Conservation (phyloP, 2,113 vertebrate species). For the Trinectes maculatus region DNA sequence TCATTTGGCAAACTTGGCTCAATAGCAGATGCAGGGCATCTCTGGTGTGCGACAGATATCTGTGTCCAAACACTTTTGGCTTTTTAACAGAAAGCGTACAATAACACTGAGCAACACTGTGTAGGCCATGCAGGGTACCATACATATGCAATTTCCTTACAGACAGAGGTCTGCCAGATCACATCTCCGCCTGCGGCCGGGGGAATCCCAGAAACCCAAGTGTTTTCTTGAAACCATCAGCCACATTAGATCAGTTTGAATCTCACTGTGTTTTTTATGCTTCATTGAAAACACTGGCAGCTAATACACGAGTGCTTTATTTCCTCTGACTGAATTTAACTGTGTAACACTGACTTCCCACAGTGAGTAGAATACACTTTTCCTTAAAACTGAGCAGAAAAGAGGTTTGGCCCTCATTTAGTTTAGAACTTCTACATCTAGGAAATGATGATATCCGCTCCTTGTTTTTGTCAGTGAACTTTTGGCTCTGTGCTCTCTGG, state of each 20-base stretch:
- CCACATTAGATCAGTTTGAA: constrained; percentile 37
- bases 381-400: neutral
- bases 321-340: constrained; percentile 10
- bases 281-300: constrained; percentile 8
- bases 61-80: constrained; percentile 19
- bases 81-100: constrained; percentile 20
- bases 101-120: constrained; percentile 25
- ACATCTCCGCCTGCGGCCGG: constrained; percentile 37
- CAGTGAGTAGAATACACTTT: neutral
- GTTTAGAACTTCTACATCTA: neutral
- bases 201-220: constrained; percentile 64
- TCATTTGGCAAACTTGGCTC: constrained; percentile 50
- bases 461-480: constrained; percentile 8
- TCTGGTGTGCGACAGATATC: constrained; percentile 24
- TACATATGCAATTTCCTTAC: constrained; percentile 43
- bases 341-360: neutral
- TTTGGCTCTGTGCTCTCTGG: neutral
- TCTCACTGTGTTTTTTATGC: constrained; percentile 12
- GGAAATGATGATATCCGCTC: neutral
- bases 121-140: constrained; percentile 10
- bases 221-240: constrained; percentile 29
- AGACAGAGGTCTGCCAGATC: constrained; percentile 27
- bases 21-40: constrained; percentile 21
- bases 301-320: constrained; percentile 9
- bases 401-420: neutral